Evolutionary conservation across 1,140 invertebrate genomes (phyloP), one percentile per base, ranked within the genome.

Genomic region (Eciton burchellii): DNA sequence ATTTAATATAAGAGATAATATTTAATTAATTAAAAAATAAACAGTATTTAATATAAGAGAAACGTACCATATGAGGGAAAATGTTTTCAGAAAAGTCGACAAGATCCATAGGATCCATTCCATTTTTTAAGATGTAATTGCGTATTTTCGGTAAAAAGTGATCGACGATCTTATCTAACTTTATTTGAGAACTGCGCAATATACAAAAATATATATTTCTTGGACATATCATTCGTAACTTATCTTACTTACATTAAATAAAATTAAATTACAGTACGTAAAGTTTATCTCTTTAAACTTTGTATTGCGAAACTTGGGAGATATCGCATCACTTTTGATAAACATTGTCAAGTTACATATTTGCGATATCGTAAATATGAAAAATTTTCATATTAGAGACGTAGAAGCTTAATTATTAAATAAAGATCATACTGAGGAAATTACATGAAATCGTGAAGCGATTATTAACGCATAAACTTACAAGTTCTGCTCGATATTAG

Each of bases 41-140:
- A n/a, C n/a, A n/a, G n/a, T n/a, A n/a, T 35, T 43, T 16, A 24
- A 4, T 24, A 21, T 9, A 0, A 84, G 11, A 11, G 0, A 11
- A 52, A 59, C 59, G 21, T 54, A 63, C n/a, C 21, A 85, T 47
- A 3, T 16, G 0, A 71, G 47, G 47, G 4, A 63, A 43, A 59
- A 66, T 24, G 5, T n/a, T 0, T 14, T 81, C 21, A 4, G n/a
- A 41, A 5, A 73, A 0, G 19, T 91, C 73, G 6, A 29, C 0
- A 47, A 90, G 3, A 11, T 63, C 16, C 56, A 82, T 1, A 3
- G 90, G 89, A 21, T 91, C 90, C 45, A 87, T 35, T 14, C 57
- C 62, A 16, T 76, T 9, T 0, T 57, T 26, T 1, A 79, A n/a
- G 4, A 91, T 65, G 3, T 41, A 14, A 0, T 60, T 8, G 0